phyloP scores from a whole-genome alignment of 2,797 vertebrate species.

The Lithobates sylvaticus region DNA sequence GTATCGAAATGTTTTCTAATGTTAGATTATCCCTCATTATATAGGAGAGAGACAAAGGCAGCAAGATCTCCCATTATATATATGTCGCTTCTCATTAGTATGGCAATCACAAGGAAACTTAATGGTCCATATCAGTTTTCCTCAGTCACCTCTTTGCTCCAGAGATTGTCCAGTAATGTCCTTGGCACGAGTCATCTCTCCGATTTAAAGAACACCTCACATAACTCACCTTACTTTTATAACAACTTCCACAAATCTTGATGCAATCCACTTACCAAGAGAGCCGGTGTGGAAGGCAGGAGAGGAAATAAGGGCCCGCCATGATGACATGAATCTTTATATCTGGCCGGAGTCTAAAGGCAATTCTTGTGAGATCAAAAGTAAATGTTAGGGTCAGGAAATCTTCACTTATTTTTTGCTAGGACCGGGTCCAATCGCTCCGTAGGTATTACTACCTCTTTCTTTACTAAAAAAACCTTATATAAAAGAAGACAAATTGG shows the following conservation, averaged over 20 bases:
- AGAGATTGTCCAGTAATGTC: constrained; percentile 34
- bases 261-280: constrained; percentile 25
- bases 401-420: not conserved
- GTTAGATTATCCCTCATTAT: not conserved
- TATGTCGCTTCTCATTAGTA: constrained; percentile 4
- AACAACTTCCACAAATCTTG: constrained; percentile 39
- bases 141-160: constrained; percentile 34
- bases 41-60: not conserved
- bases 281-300: not conserved
- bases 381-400: not conserved
- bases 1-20: not conserved
- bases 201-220: constrained; percentile 21
- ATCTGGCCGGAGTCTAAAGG: not conserved
- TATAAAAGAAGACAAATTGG: too few species aligned
- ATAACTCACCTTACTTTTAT: constrained; percentile 46
- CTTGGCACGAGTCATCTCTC: constrained; percentile 37
- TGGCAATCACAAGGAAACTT: constrained; percentile 24
- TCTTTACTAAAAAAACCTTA: too few species aligned
- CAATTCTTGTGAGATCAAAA: not conserved
- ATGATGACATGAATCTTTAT: constrained; percentile 9
- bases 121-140: constrained; percentile 46
- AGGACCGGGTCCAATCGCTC: not conserved
- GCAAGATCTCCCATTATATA: not conserved
- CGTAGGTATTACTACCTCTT: too few species aligned
- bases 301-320: constrained; percentile 1